Evolutionary conservation across 1,140 invertebrate species (phyloP).

Genomic region (Drosophila aff.): DNA sequence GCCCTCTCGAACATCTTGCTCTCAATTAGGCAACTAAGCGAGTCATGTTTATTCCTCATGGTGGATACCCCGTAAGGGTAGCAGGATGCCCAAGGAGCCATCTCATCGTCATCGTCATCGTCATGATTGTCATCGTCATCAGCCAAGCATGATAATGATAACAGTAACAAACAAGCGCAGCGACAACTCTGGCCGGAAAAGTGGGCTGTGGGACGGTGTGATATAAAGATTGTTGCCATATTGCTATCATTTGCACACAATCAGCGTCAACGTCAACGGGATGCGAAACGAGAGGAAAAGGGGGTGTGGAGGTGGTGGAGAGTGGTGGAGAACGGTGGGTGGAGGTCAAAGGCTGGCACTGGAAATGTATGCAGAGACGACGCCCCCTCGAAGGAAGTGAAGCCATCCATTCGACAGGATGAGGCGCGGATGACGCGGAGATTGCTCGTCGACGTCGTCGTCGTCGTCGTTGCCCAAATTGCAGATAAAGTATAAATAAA

Average conservation of each 20-base stretch:
- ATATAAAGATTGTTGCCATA: conserved; percentile 81
- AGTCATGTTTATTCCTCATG: conserved; percentile 12
- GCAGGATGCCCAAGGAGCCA: background rate
- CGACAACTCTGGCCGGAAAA: conserved; percentile 30
- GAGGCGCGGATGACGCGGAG: conserved; percentile 45
- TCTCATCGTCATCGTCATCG: conserved; percentile 13
- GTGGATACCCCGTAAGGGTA: background rate
- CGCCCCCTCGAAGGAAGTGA: conserved; percentile 1
- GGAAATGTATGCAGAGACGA: conserved; percentile 53
- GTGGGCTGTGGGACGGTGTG: conserved; percentile 21
- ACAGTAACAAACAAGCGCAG: conserved; percentile 52
- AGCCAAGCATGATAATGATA: conserved; percentile 67
- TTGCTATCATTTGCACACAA: conserved; percentile 83
- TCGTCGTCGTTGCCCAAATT: conserved; percentile 49
- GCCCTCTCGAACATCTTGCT: conserved; percentile 1
- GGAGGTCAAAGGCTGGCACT: conserved; percentile 1
- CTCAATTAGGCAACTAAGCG: conserved; percentile 37
- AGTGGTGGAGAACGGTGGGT: conserved; percentile 6
- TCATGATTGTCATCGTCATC: conserved; percentile 46
- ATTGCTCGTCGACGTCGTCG: conserved; percentile 27
- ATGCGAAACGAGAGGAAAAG: conserved; percentile 17
- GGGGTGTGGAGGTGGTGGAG: background rate
- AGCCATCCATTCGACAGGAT: conserved; percentile 26
- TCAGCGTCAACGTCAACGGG: conserved; percentile 59
- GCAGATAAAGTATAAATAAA: conserved; percentile 77